Base-by-base conservation (phyloP, 2,113 vertebrate species). In the Phrynocephalus versicolor region DNA sequence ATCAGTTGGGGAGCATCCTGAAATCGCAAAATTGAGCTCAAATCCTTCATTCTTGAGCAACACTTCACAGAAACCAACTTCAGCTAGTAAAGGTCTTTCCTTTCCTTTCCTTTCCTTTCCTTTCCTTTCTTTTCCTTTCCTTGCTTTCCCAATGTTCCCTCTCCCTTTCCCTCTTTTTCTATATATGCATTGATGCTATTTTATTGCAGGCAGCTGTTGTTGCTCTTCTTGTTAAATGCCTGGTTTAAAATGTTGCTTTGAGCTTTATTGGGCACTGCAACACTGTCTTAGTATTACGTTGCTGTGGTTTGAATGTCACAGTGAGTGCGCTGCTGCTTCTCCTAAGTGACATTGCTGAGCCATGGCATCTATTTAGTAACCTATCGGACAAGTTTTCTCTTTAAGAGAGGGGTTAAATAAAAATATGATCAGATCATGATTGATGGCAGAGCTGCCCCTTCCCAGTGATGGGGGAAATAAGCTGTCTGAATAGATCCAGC, bases 401-500 rank as follows among this genome's bases (percentile, higher is more conserved):
- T 93, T 92, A 93, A 90, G 76, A 86, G 85, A 83, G 39, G 41
- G 70, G 23, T 81, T 74, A n/a, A 78, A 76, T 67, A 84, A 71
- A 92, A 94, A 90, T 7, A 90, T 83, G 57, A 87, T 90, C 89
- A 91, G 91, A 88, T 90, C 89, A 57, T 96, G 93, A 95, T 72
- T 87, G 92, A 96, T 95, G 87, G 85, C 51, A 80, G 70, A 84
- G 90, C 88, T 92, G 73, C 23, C 83, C 82, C 92, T 94, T 91
- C 70, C 88, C 88, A 75, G 84, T 86, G 91, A 93, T 76, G 90
- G 81, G 84, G 89, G 89, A 94, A 95, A 93, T 87, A 84, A 92
- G 77, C 82, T 87, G 91, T 91, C 74, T 39, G 94, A 93, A 88
- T 2, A 91, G 87, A 87, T 73, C 85, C 90, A 88, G 69, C 87